Conservation (phyloP, 2,113 vertebrate species). For the Megatriorchis doriae region DNA sequence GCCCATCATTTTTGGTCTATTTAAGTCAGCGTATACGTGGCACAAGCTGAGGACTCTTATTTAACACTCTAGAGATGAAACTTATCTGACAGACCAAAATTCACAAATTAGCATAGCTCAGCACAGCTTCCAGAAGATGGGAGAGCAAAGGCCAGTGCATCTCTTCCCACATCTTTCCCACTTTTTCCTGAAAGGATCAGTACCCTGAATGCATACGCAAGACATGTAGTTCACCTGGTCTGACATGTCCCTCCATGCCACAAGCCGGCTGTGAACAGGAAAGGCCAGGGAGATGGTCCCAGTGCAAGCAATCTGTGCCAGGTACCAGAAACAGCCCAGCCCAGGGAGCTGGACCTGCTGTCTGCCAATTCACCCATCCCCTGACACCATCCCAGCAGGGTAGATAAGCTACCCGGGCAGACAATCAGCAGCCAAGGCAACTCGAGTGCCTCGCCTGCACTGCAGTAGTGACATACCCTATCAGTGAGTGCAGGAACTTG, state of each 20-base stretch:
- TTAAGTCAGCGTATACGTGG: background rate
- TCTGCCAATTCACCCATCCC: background rate
- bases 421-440: background rate
- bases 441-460: fast-evolving
- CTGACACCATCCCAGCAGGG: background rate
- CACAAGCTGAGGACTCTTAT: background rate
- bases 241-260: background rate
- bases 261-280: background rate
- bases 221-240: background rate
- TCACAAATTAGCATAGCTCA: background rate
- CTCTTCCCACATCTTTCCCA: background rate
- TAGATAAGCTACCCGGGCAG: background rate
- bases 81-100: background rate
- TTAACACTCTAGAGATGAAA: background rate
- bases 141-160: background rate
- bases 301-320: background rate
- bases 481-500: background rate
- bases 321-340: background rate
- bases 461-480: background rate
- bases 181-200: background rate
- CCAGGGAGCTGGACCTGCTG: background rate
- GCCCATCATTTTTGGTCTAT: background rate
- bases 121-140: background rate
- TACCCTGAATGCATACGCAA: background rate
- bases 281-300: background rate